phyloP scores from a whole-genome alignment of 2,797 vertebrate species.

The Chaetophractus vellerosus region DNA sequence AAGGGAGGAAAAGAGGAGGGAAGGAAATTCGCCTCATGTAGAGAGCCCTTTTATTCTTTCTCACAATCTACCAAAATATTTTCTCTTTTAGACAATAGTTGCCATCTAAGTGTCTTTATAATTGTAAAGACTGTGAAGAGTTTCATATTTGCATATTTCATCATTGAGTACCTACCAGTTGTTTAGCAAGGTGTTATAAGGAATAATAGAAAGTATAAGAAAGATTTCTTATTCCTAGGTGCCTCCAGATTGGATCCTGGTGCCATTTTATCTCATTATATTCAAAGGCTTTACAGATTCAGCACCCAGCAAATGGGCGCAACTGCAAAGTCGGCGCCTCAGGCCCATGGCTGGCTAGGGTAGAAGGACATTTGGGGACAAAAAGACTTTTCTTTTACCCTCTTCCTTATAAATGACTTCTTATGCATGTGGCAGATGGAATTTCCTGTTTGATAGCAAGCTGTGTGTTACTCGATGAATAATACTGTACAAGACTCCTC shows the following conservation, averaged over 20 bases:
- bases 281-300: neutral
- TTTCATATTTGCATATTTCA: neutral
- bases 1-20: neutral
- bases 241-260: neutral
- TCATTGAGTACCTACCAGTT: neutral
- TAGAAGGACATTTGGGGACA: neutral
- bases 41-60: neutral
- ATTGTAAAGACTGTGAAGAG: neutral
- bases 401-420: conserved; percentile 8
- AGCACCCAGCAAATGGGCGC: too few relatives aligned
- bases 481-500: neutral
- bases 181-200: neutral
- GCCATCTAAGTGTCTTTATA: neutral
- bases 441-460: conserved; percentile 5
- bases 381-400: neutral
- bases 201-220: neutral
- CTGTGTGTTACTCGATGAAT: neutral
- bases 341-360: neutral
- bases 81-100: neutral
- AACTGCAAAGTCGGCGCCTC: neutral
- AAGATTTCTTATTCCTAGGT: neutral
- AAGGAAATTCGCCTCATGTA: neutral
- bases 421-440: neutral
- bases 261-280: neutral
- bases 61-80: conserved; percentile 13